Evolutionary conservation across 1,140 invertebrate species (phyloP), one percentile per base, ranked within the genome.

Genomic region (Habropoda laboriosa): DNA sequence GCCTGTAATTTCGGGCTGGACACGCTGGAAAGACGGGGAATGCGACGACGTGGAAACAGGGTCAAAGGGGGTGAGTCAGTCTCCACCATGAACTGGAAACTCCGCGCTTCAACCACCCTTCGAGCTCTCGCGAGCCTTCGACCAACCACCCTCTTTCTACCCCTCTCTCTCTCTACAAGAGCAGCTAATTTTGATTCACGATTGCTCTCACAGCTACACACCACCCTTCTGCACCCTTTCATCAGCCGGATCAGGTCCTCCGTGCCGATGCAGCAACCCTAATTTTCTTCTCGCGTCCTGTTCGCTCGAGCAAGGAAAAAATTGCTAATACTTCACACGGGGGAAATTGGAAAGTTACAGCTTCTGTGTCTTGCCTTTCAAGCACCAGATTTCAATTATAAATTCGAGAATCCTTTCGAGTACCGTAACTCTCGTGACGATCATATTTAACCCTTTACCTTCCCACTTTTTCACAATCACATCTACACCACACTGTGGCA

Each of bases 131-230:
- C 71, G 71, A 73, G 58, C 32, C 38, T 42, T 42, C 72, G 27
- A 55, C 61, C 38, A 55, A 60, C 42, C 35, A 45, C 61, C 45
- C 53, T 55, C 24, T 55, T 21, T 16, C 49, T 79, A 16, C 30
- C 38, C 10, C 18, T 40, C 18, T 49, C 42, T 18, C 27, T 49
- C 32, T 18, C 51, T 79, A 85, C 83, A 87, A 85, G 82, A 83
- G 87, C 27, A 83, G 75, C 83, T 89, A 87, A 88, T 87, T 88
- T 88, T 86, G 82, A 88, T 87, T 88, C 87, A 86, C 79, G 81
- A 75, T 74, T 82, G 68, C 66, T 21, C 27, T 66, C 78, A 61
- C 83, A 81, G 85, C 71, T 63, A 74, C 71, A 74, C 73, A 63
- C 73, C 73, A 63, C 73, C 73, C 55, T 40, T 18, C 53, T 58